These are phyloP conservation scores for Eolophus roseicapilla DNA, from an alignment of 2,113 vertebrate genomes.

Conservation along the genomic window DNA sequence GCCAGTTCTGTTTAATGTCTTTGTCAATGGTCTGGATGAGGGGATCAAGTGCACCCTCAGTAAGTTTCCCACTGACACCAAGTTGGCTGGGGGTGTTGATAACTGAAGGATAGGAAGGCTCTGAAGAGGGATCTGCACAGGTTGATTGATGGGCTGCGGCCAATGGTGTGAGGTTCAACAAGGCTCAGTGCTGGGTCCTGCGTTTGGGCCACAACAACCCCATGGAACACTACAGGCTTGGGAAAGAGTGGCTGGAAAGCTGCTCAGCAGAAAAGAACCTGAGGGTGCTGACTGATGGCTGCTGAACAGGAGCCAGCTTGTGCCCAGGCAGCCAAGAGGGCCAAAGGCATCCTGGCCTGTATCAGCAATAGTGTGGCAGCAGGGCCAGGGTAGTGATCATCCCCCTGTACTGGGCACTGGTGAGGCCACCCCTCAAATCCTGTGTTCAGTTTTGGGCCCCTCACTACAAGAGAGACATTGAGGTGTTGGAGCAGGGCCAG, in stretches of 20 bases:
- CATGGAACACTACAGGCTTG: neutral
- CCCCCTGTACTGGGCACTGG: neutral
- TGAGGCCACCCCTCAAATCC: fast-evolving
- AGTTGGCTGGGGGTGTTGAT: neutral
- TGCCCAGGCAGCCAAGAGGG: neutral
- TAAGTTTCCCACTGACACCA: neutral
- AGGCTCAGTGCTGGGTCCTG: neutral
- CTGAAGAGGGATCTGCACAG: neutral
- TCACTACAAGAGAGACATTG: neutral
- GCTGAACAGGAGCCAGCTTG: neutral
- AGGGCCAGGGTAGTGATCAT: neutral
- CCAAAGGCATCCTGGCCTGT: neutral
- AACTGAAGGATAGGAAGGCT: neutral
- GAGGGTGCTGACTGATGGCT: neutral
- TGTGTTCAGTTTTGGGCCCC: neutral
- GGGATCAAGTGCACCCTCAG: neutral
- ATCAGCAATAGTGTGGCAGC: neutral
- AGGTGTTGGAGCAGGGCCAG: neutral
- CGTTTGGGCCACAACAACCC: neutral
- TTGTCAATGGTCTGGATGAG: neutral
- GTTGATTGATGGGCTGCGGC: neutral
- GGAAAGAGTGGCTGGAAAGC: neutral
- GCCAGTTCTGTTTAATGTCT: neutral
- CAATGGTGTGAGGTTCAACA: neutral
- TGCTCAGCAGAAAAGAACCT: neutral